Evolutionary conservation across 2,888 invertebrate species (phyloP).

Genomic region (Nyleta sp.): DNA sequence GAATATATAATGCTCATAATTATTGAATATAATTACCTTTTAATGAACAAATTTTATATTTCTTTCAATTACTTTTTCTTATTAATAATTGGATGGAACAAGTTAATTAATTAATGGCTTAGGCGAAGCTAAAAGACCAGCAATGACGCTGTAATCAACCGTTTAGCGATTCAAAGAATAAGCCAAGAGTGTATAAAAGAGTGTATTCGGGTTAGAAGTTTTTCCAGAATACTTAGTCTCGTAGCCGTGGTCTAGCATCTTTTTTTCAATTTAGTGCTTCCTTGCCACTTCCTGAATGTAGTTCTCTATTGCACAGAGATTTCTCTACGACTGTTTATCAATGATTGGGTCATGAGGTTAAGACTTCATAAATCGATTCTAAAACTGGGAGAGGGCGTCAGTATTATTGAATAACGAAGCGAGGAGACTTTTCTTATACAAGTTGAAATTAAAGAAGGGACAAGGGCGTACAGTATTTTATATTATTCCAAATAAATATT

Average conservation of each 20-base stretch:
- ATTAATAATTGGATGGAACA: background rate
- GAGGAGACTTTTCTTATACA: conserved; percentile 20
- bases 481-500: no score
- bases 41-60: no score
- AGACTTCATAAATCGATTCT: conserved; percentile 41
- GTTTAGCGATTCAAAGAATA: conserved; percentile 55
- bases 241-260: conserved; percentile 42
- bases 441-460: conserved; percentile 15
- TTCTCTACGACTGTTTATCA: conserved; percentile 59
- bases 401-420: conserved; percentile 39
- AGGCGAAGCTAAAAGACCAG: conserved; percentile 28
- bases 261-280: conserved; percentile 51
- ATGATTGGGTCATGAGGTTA: conserved; percentile 56
- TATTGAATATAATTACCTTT: background rate
- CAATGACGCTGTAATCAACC: conserved; percentile 43
- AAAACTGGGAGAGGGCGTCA: conserved; percentile 18
- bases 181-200: background rate
- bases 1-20: no score
- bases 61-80: no score
- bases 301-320: conserved; percentile 31
- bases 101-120: conserved; percentile 21
- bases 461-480: no score
- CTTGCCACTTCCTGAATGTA: conserved; percentile 47
- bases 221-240: conserved; percentile 47
- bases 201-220: conserved; percentile 48